These are phyloP conservation scores for Drosophila cracens DNA, from an alignment of 2,888 invertebrate species.

Conservation along the genomic window DNA sequence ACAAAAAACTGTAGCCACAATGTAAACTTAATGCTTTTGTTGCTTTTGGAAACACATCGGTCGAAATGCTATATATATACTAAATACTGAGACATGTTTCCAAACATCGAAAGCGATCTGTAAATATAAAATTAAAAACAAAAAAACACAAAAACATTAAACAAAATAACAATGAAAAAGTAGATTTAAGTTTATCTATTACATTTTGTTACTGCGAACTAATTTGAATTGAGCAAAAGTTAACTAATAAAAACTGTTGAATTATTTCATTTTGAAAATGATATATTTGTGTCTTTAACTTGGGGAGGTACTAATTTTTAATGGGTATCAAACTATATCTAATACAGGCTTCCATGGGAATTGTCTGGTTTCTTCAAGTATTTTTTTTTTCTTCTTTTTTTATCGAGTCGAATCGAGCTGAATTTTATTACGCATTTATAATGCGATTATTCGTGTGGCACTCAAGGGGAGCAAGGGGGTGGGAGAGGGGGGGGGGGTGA, in stretches of 20 bases:
- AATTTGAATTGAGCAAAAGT: constrained; percentile 61
- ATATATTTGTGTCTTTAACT: constrained; percentile 10
- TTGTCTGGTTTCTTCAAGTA: constrained; percentile 9
- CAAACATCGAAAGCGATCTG: constrained; percentile 44
- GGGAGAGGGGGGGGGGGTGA: fast-evolving
- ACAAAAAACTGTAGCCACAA: constrained; percentile 59
- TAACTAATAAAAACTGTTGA: constrained; percentile 72
- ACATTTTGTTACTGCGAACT: constrained; percentile 69
- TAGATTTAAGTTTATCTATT: constrained; percentile 36
- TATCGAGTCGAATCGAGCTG: constrained; percentile 16
- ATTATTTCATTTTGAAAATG: constrained; percentile 74
- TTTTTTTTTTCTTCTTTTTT: constrained; percentile 6
- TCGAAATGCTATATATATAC: constrained; percentile 14
- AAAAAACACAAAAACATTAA: constrained; percentile 27
- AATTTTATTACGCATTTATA: constrained; percentile 50
- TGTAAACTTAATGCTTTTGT: constrained; percentile 61
- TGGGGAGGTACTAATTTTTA: neutral
- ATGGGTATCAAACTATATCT: neutral
- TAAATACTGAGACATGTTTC: constrained; percentile 30
- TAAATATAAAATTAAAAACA: constrained; percentile 22
- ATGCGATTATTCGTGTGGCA: constrained; percentile 33
- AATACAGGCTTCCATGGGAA: neutral
- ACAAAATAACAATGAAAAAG: constrained; percentile 36
- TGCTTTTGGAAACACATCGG: constrained; percentile 29
- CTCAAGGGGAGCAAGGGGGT: neutral